Base-by-base conservation (phyloP, 2,113 vertebrate species). In the Crocuta crocuta region DNA sequence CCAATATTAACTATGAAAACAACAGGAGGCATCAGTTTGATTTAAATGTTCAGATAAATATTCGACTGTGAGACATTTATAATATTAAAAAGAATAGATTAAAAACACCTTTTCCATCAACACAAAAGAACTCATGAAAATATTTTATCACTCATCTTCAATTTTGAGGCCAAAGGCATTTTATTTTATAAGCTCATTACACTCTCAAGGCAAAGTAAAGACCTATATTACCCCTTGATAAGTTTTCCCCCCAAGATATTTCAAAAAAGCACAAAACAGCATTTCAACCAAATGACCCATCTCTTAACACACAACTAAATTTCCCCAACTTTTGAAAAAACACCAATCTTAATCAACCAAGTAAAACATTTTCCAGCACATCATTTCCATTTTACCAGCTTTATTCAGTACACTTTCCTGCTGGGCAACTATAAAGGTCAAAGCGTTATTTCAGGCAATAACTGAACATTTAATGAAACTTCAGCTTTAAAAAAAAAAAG, bases 381-480 rank as follows among this genome's bases (percentile, higher is more conserved):
- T 92, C 95, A 96, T 74, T 89, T 97, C 96, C 76, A 97, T 88
- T 89, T 98, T 79, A 97, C 73, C 91, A 97, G 81, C 55, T 98
- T 63, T 98, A 98, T 96, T 87, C 73, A 97, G 26, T 98, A 97
- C 91, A 96, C 43, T 96, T 87, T 97, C 98, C 94, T 97, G 97
- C 53, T 95, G 65, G 80, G 35, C 2, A 97, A 80, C 35, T 95
- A 33, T 83, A 97, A 92, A 93, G 85, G 96, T 87, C 91, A 97
- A 98, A 97, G 28, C 55, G 96, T 85, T 5, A 9, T 85, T 94
- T 95, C 97, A 71, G 31, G 73, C 17, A 21, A 91, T 96, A 90
- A 98, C 8, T 61, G 63, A 98, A 97, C 82, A 98, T 84, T 97
- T 95, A 95, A 98, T 70, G 76, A 96, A 80, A 61, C 83, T 84